A percentile compares a stretch with the other conserved stretches of the same genome.
Evolutionary conservation across 2,888 invertebrate genomes (phyloP).

Genomic region (Leptodirus hochenwartii): DNA sequence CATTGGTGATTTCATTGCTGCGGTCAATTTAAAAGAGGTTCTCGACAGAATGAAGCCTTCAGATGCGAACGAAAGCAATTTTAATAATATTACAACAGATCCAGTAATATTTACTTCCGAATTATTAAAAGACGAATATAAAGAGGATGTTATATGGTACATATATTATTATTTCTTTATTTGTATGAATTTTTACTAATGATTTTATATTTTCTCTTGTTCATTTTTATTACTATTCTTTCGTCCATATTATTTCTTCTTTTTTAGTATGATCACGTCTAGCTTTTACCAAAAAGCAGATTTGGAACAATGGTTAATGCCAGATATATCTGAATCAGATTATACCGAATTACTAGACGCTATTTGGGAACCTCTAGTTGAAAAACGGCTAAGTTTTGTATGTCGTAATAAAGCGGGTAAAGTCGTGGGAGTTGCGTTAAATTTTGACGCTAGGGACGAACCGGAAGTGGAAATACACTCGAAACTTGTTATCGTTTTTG

Average conservation of each 20-base stretch:
- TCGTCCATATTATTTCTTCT: slow-evolving; percentile 6
- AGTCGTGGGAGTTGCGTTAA: slow-evolving; percentile 53
- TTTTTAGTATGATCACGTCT: slow-evolving; percentile 56
- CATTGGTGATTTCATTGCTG: slow-evolving; percentile 63
- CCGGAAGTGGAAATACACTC: slow-evolving; percentile 53
- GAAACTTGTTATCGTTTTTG: slow-evolving; percentile 53
- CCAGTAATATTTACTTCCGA: slow-evolving; percentile 30
- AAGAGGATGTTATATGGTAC: slow-evolving; percentile 51
- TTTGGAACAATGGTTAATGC: slow-evolving; percentile 59
- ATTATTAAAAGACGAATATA: slow-evolving; percentile 40
- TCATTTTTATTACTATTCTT: neutral
- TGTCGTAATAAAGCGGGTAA: slow-evolving; percentile 34
- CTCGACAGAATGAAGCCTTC: slow-evolving; percentile 35
- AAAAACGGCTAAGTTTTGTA: slow-evolving; percentile 56
- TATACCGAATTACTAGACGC: slow-evolving; percentile 48
- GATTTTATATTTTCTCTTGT: neutral
- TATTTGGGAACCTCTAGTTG: slow-evolving; percentile 51
- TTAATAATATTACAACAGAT: slow-evolving; percentile 15
- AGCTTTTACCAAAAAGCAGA: slow-evolving; percentile 80
- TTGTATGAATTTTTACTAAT: slow-evolving; percentile 4
- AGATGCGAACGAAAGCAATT: slow-evolving; percentile 26
- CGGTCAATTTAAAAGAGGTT: slow-evolving; percentile 50
- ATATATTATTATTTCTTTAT: slow-evolving; percentile 19
- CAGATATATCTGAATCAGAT: slow-evolving; percentile 45
- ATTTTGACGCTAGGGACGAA: slow-evolving; percentile 67